phyloP scores from a whole-genome alignment of 2,113 vertebrate genomes.

The Oceanodroma tethys region DNA sequence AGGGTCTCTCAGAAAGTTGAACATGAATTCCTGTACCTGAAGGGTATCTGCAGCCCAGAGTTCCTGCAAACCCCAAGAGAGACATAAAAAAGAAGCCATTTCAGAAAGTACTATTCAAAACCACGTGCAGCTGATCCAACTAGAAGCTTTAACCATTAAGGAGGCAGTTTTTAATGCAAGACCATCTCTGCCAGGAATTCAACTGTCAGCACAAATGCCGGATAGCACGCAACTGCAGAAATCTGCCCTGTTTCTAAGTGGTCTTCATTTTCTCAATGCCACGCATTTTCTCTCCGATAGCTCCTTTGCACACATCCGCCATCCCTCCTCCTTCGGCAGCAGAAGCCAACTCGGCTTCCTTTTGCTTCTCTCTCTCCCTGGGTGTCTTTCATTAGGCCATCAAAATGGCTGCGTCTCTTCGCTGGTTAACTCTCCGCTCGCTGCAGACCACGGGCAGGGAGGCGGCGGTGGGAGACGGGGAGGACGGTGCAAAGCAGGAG shows the following conservation, averaged over 20 bases:
- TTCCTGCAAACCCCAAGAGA: slow-evolving; percentile 75
- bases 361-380: not conserved
- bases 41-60: slow-evolving; percentile 86
- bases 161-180: not conserved
- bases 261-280: not conserved
- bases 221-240: not conserved
- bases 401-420: not conserved
- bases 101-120: not conserved
- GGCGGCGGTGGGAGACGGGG: not conserved
- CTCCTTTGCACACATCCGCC: not conserved
- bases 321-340: not conserved
- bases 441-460: not conserved
- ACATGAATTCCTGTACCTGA: slow-evolving; percentile 94
- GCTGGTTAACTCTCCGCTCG: not conserved
- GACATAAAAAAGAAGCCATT: not conserved
- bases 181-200: not conserved
- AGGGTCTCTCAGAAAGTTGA: slow-evolving; percentile 91
- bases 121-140: not conserved
- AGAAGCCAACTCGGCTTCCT: not conserved
- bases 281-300: not conserved
- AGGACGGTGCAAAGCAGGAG: not conserved
- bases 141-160: not conserved
- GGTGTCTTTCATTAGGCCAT: not conserved
- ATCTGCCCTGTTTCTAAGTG: not conserved
- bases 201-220: not conserved